Percentiles rank a stretch among this genome's conserved stretches.
phyloP scores from a whole-genome alignment of 2,797 vertebrate genomes.

The Cheirogaleus major region DNA sequence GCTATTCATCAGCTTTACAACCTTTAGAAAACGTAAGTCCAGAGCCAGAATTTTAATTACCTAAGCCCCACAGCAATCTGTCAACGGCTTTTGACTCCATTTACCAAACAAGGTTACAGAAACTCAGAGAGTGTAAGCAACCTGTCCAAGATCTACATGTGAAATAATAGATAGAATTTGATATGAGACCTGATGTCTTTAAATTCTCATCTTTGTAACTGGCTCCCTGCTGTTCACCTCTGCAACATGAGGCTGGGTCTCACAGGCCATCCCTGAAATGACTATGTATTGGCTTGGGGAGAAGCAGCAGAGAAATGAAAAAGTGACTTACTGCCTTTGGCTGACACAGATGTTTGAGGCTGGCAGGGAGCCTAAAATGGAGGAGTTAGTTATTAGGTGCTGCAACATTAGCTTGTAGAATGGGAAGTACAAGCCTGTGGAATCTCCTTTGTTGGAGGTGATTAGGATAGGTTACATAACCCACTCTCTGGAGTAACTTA shows the following conservation, averaged over 20 bases:
- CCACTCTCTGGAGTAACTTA: neutral
- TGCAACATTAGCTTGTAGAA: neutral
- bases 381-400: conserved; percentile 1
- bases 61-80: neutral
- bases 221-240: neutral
- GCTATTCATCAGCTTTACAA: neutral
- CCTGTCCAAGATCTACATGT: neutral
- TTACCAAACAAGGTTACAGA: conserved; percentile 51
- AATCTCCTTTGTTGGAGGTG: neutral
- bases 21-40: neutral
- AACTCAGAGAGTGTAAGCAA: neutral
- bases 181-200: neutral
- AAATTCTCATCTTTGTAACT: neutral
- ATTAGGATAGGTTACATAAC: neutral
- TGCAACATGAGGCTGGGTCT: neutral
- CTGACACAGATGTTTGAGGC: conserved; percentile 17
- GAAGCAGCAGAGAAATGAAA: conserved; percentile 42
- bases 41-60: conserved; percentile 49
- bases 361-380: neutral
- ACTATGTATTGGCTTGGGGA: neutral
- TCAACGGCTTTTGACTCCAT: conserved; percentile 3
- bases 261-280: neutral
- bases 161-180: conserved; percentile 21
- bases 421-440: neutral
- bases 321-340: conserved; percentile 1